Evolutionary conservation across 2,888 invertebrate genomes (phyloP), one percentile per base, ranked within the genome.

Genomic region (Trimorus sp.): DNA sequence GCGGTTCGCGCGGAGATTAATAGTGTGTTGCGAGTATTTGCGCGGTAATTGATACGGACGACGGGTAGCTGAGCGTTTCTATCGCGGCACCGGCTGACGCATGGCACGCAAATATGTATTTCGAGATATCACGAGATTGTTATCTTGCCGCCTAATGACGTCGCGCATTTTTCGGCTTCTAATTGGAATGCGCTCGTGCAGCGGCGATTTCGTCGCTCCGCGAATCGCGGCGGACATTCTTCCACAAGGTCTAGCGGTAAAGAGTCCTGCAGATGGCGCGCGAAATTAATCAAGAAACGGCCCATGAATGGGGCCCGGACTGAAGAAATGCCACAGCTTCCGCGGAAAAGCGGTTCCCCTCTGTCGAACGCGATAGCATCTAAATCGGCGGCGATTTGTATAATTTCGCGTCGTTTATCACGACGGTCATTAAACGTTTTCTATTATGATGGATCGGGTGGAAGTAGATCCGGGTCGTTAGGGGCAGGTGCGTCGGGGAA

Each of bases 41-140:
- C 62, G 66, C 54, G 37, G 68, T 79, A 79, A 79, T 79, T 79
- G 79, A 73, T 73, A 79, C 59, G 42, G 68, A 79, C 73, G 79
- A 79, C 73, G 60, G 79, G 38, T 68, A 71, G 59, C 65, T 68
- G 66, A 73, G 54, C 73, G 49, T 73, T 79, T 66, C 53, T 60
- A 79, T 59, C 66, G 48, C 71, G 42, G 58, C 58, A 68, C 49
- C 12, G 16, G 45, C 60, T 69, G 68, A 76, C 69, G 60, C 69
- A 76, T 54, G 45, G 59, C 37, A 37, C 68, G 14, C 49, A 66
- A 73, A 73, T 65, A 74, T 65, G 65, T 65, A 48, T 58, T 58
- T 73, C 48, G 15, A 63, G 56, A 65, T 58, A 65, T 26, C 40
- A 62, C 58, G 63, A 58, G 65, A 71, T 71, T 62, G 37, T 71